These are phyloP conservation scores for Sialia sialis DNA, from an alignment of 2,113 vertebrate genomes.

Conservation along the genomic window DNA sequence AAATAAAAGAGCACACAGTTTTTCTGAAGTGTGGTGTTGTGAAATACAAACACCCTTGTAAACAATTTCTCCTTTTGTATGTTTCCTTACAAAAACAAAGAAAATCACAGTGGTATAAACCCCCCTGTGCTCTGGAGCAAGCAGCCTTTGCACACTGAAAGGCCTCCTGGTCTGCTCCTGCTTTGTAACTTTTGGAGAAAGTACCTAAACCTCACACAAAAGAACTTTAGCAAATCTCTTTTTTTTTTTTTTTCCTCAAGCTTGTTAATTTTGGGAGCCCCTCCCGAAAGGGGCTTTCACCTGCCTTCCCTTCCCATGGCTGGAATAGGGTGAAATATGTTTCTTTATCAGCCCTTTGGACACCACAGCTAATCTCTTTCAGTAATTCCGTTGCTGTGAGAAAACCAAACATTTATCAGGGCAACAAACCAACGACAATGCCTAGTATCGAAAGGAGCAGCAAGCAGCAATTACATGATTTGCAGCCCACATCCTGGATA, in stretches of 20 bases:
- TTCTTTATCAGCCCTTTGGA: not conserved
- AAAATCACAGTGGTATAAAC: not conserved
- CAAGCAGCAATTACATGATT: not conserved
- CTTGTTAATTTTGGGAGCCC: not conserved
- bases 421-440: not conserved
- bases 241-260: not conserved
- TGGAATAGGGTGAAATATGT: not conserved
- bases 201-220: not conserved
- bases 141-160: not conserved
- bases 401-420: not conserved
- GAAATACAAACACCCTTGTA: not conserved
- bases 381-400: not conserved
- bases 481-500: not conserved
- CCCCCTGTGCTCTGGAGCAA: not conserved
- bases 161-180: not conserved
- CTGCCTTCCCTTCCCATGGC: not conserved
- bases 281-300: not conserved
- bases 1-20: not conserved
- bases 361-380: not conserved
- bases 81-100: not conserved
- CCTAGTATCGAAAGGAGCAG: not conserved
- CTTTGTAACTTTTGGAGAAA: not conserved
- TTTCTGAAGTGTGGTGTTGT: not conserved
- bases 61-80: not conserved
- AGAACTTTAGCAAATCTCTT: not conserved